Evolutionary conservation across 1,140 invertebrate genomes (phyloP), one percentile per base, ranked within the genome.

Genomic region (Neodiprion virginianus): DNA sequence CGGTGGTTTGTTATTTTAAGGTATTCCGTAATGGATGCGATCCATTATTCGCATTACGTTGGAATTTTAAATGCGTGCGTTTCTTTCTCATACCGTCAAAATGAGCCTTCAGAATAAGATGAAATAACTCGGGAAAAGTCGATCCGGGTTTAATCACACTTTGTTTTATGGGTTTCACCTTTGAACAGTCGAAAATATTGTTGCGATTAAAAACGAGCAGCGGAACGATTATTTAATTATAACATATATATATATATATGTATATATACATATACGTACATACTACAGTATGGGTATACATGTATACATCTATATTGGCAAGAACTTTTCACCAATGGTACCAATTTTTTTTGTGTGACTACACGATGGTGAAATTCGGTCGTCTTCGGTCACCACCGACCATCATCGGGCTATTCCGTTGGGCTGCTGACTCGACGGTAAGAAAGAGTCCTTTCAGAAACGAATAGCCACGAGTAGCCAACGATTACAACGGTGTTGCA

Each of bases 311-410:
- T 79, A 74, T 40, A 73, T 50, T 77, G 75, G 75, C 70, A 79
- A 82, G 81, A 84, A 84, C 74, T 82, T 83, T 83, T 86, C 79
- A 75, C 76, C 80, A 84, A 76, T 80, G 78, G 79, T 79, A 79
- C 75, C 75, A 84, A 83, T 82, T 84, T 86, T 81, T 85, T 83
- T 84, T 81, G 86, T 86, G 78, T 85, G 80, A 80, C 85, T 85
- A 82, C 82, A 86, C 83, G 84, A 77, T 80, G 79, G 78, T 76
- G 71, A 83, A 82, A 80, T 84, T 84, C 82, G 83, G 79, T 76
- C 73, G 28, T 9, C 23, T 70, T 84, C 84, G 84, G 73, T 65
- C 12, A 65, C 1, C 17, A 14, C 17, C 61, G 61, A 14, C 17
- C 7, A 65, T 21, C 12, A 65, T 65, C 61, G 61, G 12, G 61